Conservation (phyloP, 92 coral and sea anemone species). For the Muricea muricata region DNA sequence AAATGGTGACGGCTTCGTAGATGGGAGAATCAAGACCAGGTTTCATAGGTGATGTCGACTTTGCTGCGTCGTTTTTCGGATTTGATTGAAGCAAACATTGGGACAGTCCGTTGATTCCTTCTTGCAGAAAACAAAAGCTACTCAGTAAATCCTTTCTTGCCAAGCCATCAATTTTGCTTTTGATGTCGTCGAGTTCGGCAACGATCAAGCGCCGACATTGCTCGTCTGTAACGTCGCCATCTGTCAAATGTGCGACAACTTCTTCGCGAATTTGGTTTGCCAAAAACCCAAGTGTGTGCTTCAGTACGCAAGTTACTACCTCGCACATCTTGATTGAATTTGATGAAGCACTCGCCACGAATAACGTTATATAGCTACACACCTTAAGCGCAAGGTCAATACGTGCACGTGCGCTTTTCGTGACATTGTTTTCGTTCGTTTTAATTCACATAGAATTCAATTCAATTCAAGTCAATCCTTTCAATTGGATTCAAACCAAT, state of each 20-base stretch:
- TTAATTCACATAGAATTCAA: too few relatives aligned
- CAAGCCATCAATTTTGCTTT: neutral
- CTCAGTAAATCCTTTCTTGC: conserved; percentile 4
- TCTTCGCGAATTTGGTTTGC: neutral
- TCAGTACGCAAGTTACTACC: neutral
- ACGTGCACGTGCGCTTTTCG: too few relatives aligned
- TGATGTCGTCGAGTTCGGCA: neutral
- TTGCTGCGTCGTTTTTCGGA: neutral
- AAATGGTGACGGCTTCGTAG: neutral
- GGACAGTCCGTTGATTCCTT: neutral
- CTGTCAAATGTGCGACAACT: neutral
- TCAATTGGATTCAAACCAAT: too few relatives aligned
- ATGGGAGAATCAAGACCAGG: neutral
- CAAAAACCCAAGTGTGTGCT: neutral
- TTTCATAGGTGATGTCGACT: neutral
- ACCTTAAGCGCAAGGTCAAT: too few relatives aligned
- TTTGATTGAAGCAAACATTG: neutral
- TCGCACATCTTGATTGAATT: neutral
- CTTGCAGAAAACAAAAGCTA: neutral
- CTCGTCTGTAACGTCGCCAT: neutral
- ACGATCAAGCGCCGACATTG: neutral
- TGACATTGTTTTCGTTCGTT: too few relatives aligned
- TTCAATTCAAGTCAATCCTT: too few relatives aligned
- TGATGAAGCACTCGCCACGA: neutral
- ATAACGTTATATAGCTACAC: neutral